phyloP scores from a whole-genome alignment of 2,797 vertebrate genomes.

The Smutsia gigantea region DNA sequence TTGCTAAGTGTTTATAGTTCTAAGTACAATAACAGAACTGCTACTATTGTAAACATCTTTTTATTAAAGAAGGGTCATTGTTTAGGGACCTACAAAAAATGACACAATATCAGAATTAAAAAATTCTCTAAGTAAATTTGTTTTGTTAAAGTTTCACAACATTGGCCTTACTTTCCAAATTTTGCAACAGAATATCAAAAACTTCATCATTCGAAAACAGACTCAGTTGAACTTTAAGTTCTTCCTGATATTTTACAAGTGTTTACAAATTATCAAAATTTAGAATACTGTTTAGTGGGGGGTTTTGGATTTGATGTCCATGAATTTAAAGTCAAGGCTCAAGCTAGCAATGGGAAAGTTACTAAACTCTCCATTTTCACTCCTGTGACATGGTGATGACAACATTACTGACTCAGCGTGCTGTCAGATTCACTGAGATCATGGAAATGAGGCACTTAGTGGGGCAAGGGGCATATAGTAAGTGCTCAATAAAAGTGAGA shows the following conservation, averaged over 20 bases:
- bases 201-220: not conserved
- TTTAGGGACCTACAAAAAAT: not conserved
- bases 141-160: not conserved
- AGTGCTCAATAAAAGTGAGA: not conserved
- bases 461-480: rapidly evolving
- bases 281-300: not conserved
- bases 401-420: not conserved
- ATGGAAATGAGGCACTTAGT: not conserved
- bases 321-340: not conserved
- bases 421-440: not conserved
- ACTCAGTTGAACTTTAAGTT: constrained; percentile 6
- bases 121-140: not conserved
- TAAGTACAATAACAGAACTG: not conserved
- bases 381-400: not conserved
- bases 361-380: not conserved
- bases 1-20: not conserved
- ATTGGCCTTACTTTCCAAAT: not conserved
- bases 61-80: not conserved
- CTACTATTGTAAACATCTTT: not conserved
- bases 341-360: not conserved
- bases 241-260: not conserved
- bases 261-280: not conserved
- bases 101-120: not conserved
- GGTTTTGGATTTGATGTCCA: not conserved
- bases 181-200: constrained; percentile 67